phyloP scores from a whole-genome alignment of 2,888 invertebrate species.

The Brachypalpus laphriformis region DNA sequence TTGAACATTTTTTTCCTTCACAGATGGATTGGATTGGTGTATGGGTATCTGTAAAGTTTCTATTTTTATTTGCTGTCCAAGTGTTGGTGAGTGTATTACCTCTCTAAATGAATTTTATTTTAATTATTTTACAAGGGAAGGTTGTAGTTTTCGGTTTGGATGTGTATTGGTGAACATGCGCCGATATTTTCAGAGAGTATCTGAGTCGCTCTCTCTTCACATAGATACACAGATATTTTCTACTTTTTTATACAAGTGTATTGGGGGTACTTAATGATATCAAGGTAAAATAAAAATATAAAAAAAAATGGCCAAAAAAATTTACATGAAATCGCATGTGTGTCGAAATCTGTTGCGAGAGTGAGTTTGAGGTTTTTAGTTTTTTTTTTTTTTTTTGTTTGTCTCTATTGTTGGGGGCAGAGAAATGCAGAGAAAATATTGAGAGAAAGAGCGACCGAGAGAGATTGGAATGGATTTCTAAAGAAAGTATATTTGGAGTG shows the following conservation, averaged over 20 bases:
- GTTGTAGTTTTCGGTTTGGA: constrained; percentile 19
- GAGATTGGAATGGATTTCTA: constrained; percentile 66
- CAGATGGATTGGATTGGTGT: not conserved
- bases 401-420: constrained; percentile 20
- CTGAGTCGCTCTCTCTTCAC: not conserved
- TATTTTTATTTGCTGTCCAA: constrained; percentile 44
- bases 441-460: constrained; percentile 28
- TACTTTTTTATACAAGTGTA: constrained; percentile 14
- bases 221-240: constrained; percentile 22
- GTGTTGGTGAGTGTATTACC: constrained; percentile 59
- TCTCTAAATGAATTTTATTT: constrained; percentile 46
- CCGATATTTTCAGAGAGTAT: constrained; percentile 41
- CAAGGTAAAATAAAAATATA: constrained; percentile 63
- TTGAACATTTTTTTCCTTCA: constrained; percentile 42
- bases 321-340: constrained; percentile 66
- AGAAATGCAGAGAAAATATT: constrained; percentile 8
- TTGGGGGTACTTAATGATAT: constrained; percentile 68
- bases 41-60: constrained; percentile 47
- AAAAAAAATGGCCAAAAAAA: constrained; percentile 12
- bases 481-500: constrained; percentile 65
- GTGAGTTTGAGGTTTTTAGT: not conserved
- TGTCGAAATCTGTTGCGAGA: constrained; percentile 67
- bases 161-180: constrained; percentile 57
- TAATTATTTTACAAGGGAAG: constrained; percentile 73
- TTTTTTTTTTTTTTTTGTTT: constrained; percentile 4